phyloP scores from a whole-genome alignment of 2,113 vertebrate species.

The Oncorhynchus gorbuscha region DNA sequence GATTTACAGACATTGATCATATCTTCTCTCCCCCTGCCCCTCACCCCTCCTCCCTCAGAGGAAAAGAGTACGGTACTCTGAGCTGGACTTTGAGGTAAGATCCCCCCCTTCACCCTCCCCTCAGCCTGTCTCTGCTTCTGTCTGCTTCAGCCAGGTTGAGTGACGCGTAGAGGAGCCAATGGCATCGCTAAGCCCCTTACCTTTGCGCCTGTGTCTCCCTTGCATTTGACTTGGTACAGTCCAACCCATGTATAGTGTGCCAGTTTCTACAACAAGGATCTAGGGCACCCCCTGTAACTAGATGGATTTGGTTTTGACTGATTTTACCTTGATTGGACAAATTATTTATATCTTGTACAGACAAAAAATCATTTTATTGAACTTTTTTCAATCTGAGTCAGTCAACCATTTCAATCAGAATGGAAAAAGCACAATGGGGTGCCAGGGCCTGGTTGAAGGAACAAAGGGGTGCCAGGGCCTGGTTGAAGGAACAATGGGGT shows the following conservation, averaged over 20 bases:
- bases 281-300: not conserved
- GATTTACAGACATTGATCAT: slow-evolving; percentile 67
- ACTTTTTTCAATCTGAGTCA: too few relatives aligned
- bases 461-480: slow-evolving; percentile 51
- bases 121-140: slow-evolving; percentile 70
- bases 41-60: slow-evolving; percentile 79
- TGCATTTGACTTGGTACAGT: slow-evolving; percentile 54
- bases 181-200: slow-evolving; percentile 45
- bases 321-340: not conserved
- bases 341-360: not conserved
- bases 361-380: not conserved
- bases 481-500: slow-evolving; percentile 70
- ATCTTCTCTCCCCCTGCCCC: slow-evolving; percentile 72
- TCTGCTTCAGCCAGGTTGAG: slow-evolving; percentile 72
- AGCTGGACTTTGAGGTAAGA: slow-evolving; percentile 98
- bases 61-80: slow-evolving; percentile 97
- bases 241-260: slow-evolving; percentile 44
- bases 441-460: slow-evolving; percentile 66
- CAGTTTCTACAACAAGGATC: slow-evolving; percentile 70
- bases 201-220: slow-evolving; percentile 47
- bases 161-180: slow-evolving; percentile 61
- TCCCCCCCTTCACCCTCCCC: slow-evolving; percentile 42
- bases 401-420: too few relatives aligned
- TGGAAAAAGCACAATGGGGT: slow-evolving; percentile 1
- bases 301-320: not conserved